These are phyloP conservation scores for Macroramphosus scolopax DNA, from an alignment of 2,797 vertebrate genomes.

Conservation along the genomic window DNA sequence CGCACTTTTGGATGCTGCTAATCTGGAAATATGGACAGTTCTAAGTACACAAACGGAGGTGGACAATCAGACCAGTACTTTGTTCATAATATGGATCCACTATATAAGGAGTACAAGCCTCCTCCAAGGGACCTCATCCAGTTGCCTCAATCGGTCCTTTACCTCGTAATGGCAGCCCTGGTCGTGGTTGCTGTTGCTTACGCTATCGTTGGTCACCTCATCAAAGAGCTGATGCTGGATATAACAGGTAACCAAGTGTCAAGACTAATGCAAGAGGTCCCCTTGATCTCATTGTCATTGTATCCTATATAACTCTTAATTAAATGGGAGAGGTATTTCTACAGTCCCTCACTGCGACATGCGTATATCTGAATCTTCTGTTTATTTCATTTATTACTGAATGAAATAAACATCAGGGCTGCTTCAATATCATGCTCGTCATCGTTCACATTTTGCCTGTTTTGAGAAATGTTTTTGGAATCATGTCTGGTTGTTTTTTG, in stretches of 20 bases:
- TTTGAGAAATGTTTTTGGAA: too few species aligned
- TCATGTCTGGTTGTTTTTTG: too few species aligned
- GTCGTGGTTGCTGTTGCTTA: constrained; percentile 83
- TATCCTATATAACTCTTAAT: too few species aligned
- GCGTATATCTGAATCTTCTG: too few species aligned
- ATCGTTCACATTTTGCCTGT: too few species aligned
- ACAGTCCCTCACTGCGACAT: too few species aligned
- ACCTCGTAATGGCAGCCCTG: constrained; percentile 78
- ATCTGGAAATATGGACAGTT: constrained; percentile 56
- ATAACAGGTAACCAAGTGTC: constrained; percentile 78
- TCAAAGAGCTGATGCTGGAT: constrained; percentile 84
- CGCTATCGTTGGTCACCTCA: constrained; percentile 85
- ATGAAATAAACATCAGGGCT: too few species aligned
- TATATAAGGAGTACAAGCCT: constrained; percentile 82
- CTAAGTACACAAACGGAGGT: constrained; percentile 60
- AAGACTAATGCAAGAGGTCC: too few species aligned
- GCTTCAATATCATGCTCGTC: too few species aligned
- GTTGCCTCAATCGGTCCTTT: constrained; percentile 77
- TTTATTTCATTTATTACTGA: too few species aligned
- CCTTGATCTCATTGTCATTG: background rate
- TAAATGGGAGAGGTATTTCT: too few species aligned
- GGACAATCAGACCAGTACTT: constrained; percentile 60
- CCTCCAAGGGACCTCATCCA: constrained; percentile 79
- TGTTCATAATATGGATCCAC: constrained; percentile 60
- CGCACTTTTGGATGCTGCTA: background rate